Conservation (phyloP, 35 echinoderm and acorn worm species). For the Acanthaster planci region DNA sequence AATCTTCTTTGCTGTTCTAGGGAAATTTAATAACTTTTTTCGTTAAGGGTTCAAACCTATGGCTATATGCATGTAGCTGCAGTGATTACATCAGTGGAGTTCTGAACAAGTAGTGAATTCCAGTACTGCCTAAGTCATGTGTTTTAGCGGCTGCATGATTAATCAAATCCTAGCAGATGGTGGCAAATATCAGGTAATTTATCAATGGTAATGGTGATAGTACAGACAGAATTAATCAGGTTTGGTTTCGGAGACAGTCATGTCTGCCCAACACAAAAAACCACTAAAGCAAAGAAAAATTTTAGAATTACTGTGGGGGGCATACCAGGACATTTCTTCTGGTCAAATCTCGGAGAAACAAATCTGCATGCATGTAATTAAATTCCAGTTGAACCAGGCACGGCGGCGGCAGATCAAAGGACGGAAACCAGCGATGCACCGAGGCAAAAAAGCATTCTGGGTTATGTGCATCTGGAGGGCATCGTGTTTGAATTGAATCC, state of each 20-base stretch:
- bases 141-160: conserved; percentile 2
- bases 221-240: conserved; percentile 10
- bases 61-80: too few species aligned
- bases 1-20: too few species aligned
- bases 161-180: conserved; percentile 25
- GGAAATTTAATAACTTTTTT: too few species aligned
- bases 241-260: not conserved
- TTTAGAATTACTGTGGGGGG: not conserved
- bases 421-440: conserved; percentile 5
- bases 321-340: not conserved
- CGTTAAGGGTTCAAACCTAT: too few species aligned
- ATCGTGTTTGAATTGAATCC: conserved; percentile 28
- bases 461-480: conserved; percentile 11
- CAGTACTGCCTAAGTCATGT: not conserved
- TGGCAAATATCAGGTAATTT: conserved; percentile 7
- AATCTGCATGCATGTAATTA: conserved; percentile 32
- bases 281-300: not conserved
- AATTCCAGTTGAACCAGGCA: conserved; percentile 19
- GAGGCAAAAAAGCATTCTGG: not conserved
- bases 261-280: not conserved
- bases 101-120: not conserved
- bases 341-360: conserved; percentile 21
- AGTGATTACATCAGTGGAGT: too few species aligned
- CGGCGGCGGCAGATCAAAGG: conserved; percentile 2
- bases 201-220: conserved; percentile 11